A percentile compares a stretch with the other conserved stretches of the same genome.
These are phyloP conservation scores for Sminthopsis crassicaudata DNA, from an alignment of 2,113 vertebrate species.

Conservation along the genomic window DNA sequence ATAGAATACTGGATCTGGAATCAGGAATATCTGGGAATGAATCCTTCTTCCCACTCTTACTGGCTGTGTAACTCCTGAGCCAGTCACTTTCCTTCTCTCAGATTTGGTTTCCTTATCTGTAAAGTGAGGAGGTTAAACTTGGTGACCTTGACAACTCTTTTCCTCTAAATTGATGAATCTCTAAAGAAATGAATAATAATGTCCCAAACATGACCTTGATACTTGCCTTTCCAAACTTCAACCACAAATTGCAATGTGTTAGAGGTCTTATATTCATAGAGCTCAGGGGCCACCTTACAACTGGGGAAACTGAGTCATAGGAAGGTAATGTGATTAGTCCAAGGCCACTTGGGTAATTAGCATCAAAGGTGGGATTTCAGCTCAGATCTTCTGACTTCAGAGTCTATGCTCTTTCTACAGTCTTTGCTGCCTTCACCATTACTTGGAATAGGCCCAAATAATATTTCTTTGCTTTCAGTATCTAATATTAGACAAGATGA, in stretches of 20 bases:
- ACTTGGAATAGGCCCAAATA: neutral
- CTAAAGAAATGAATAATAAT: neutral
- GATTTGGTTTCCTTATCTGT: neutral
- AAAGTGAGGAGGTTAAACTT: neutral
- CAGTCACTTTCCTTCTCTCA: neutral
- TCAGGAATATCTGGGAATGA: neutral
- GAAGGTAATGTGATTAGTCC: neutral
- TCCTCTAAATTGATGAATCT: neutral
- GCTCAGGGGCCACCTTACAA: neutral
- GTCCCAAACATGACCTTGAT: neutral
- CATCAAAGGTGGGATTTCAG: neutral
- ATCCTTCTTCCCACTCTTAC: neutral
- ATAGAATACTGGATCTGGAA: neutral
- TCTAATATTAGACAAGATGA: neutral
- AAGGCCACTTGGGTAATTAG: neutral
- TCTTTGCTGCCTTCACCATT: neutral
- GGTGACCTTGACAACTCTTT: neutral
- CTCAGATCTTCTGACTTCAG: neutral
- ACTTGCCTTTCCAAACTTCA: neutral
- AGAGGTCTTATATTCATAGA: neutral
- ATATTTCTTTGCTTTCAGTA: neutral
- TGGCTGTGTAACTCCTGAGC: neutral
- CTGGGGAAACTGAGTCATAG: neutral
- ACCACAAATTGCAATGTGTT: neutral
- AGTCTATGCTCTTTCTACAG: neutral